Conservation (phyloP, 1,140 invertebrate genomes). For the Chrysomallon squamiferum region DNA sequence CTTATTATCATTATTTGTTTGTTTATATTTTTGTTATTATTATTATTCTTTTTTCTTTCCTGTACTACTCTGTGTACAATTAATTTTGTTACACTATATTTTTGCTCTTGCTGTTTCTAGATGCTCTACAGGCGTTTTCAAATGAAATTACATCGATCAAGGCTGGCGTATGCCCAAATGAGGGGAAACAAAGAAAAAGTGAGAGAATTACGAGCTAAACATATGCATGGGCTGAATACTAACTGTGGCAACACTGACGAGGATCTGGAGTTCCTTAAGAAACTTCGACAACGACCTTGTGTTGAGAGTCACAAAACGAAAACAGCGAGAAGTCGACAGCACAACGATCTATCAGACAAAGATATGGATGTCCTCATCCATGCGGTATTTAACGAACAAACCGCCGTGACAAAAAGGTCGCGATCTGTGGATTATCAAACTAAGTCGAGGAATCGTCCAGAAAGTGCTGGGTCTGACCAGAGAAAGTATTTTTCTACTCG, state of each 20-base stretch:
- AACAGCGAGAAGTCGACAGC: not conserved
- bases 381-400: constrained; percentile 7
- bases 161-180: constrained; percentile 29
- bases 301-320: not conserved
- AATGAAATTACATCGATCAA: constrained; percentile 31
- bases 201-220: constrained; percentile 23
- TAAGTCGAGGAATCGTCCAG: constrained; percentile 1
- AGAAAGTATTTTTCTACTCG: not conserved
- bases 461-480: not conserved
- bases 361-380: constrained; percentile 20
- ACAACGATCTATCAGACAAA: constrained; percentile 5
- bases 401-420: constrained; percentile 8
- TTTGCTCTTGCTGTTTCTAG: too few relatives aligned
- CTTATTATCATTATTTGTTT: too few relatives aligned
- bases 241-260: constrained; percentile 26
- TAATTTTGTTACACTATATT: too few relatives aligned
- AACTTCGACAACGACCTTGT: constrained; percentile 17
- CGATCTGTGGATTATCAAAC: constrained; percentile 6
- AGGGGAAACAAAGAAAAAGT: constrained; percentile 32
- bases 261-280: constrained; percentile 35
- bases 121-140: constrained; percentile 29
- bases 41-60: too few relatives aligned
- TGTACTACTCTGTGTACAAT: too few relatives aligned
- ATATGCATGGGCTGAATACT: constrained; percentile 32
- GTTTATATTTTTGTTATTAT: too few relatives aligned